phyloP scores from a whole-genome alignment of 2,888 invertebrate genomes.

The Phortica okadai region DNA sequence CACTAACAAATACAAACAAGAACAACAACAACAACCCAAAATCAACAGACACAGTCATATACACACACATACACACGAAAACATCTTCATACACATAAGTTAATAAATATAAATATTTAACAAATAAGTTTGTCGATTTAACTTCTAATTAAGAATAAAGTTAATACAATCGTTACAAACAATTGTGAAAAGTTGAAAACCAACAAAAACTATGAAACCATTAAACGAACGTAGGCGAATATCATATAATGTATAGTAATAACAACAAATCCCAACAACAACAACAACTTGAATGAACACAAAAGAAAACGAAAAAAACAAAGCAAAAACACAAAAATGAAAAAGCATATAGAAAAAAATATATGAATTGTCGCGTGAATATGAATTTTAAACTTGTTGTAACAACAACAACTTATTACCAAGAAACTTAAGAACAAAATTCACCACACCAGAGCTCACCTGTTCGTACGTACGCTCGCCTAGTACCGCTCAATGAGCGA shows the following conservation, averaged over 20 bases:
- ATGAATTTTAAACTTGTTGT: too few relatives aligned
- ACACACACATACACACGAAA: background rate
- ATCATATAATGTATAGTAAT: background rate
- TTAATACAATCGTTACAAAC: constrained; percentile 22
- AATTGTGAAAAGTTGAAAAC: constrained; percentile 44
- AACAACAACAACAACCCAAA: background rate
- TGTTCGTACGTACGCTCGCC: too few relatives aligned
- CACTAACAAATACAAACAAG: constrained; percentile 11
- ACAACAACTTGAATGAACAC: too few relatives aligned
- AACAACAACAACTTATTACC: too few relatives aligned
- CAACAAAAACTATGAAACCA: constrained; percentile 13
- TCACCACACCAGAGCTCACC: too few relatives aligned
- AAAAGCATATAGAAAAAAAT: constrained; percentile 46
- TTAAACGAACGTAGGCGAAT: constrained; percentile 15
- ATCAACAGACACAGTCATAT: constrained; percentile 16
- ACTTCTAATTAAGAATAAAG: constrained; percentile 35
- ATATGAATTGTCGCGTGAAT: too few relatives aligned
- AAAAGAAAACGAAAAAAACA: constrained; percentile 26
- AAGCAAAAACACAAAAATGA: constrained; percentile 38
- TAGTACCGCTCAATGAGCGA: too few relatives aligned
- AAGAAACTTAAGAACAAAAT: too few relatives aligned
- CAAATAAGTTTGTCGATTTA: constrained; percentile 50
- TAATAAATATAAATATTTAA: constrained; percentile 32
- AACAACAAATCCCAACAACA: background rate
- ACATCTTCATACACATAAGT: constrained; percentile 35